Evolutionary conservation across 2,113 vertebrate genomes (phyloP), one percentile per base, ranked within the genome.

Genomic region (Alethe diademata): DNA sequence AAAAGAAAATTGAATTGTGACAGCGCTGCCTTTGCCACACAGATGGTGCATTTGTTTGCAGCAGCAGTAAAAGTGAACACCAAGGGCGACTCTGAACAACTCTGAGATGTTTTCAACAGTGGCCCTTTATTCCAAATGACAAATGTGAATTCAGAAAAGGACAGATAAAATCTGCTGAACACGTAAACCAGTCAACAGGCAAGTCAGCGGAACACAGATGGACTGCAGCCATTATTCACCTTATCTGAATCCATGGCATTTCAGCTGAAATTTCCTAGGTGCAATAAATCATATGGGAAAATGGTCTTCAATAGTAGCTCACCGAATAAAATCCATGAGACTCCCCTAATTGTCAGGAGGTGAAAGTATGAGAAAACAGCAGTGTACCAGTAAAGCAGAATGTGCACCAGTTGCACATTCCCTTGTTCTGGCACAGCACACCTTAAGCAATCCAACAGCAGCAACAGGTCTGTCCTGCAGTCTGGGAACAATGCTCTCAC

Each of bases 81-180:
- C 73, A 43, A 31, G 80, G 93, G 72, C 60, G 73, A 89, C 57
- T 88, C 70, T 74, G 61, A 93, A 50, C 79, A 60, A 40, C 87
- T 93, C 89, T 71, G 88, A 94, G 80, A 84, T 86, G 61, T 81
- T 93, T 95, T 84, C 86, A 88, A 33, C 86, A 86, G 86, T 67
- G 80, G 79, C n/a, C 48, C 80, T 95, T 93, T 92, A 92, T 95
- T 95, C 80, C 33, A 29, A 81, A 84, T 85, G 89, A 95, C 94
- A 95, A 96, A 97, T 15, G 9, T 75, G 95, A 87, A 74, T 84
- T 85, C 89, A 89, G 76, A 78, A 92, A 91, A 91, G 80, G 94
- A 84, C 51, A 93, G 83, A 95, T 93, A 81, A 96, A 94, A 96
- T 92, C 80, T 95, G 76, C 86, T 84, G 76, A 91, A 80, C 80